These are phyloP conservation scores for Budorcas taxicolor DNA, from an alignment of 2,113 vertebrate species.

Conservation along the genomic window DNA sequence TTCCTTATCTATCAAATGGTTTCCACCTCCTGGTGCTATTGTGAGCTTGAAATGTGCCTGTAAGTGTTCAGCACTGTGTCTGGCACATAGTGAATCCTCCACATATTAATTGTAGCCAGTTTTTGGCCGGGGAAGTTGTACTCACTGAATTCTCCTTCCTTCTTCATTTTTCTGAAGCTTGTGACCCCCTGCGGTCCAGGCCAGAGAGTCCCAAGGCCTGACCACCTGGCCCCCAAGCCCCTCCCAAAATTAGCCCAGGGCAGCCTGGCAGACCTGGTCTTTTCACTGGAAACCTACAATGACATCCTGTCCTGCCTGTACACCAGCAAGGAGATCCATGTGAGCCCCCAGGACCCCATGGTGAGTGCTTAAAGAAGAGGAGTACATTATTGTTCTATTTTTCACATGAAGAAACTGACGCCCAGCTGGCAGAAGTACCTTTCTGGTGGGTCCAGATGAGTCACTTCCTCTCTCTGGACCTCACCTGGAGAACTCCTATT, in stretches of 20 bases:
- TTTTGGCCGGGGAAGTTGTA: background rate
- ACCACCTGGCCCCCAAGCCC: background rate
- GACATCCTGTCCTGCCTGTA: slow-evolving; percentile 21
- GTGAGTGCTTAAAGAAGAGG: background rate
- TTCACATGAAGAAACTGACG: background rate
- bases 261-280: slow-evolving; percentile 42
- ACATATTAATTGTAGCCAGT: background rate
- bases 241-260: background rate
- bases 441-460: background rate
- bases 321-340: background rate
- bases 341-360: background rate
- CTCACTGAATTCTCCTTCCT: background rate
- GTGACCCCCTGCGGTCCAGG: background rate
- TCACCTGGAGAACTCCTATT: background rate
- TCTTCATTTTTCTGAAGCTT: slow-evolving; percentile 20
- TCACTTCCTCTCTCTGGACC: background rate
- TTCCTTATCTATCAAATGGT: background rate
- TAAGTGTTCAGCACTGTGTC: background rate
- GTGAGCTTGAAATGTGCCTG: background rate
- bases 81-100: background rate
- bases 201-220: background rate
- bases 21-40: background rate
- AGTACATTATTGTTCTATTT: background rate
- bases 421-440: background rate
- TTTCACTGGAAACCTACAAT: slow-evolving; percentile 12